phyloP scores from a whole-genome alignment of 2,797 vertebrate species.

The Microchirus variegatus region DNA sequence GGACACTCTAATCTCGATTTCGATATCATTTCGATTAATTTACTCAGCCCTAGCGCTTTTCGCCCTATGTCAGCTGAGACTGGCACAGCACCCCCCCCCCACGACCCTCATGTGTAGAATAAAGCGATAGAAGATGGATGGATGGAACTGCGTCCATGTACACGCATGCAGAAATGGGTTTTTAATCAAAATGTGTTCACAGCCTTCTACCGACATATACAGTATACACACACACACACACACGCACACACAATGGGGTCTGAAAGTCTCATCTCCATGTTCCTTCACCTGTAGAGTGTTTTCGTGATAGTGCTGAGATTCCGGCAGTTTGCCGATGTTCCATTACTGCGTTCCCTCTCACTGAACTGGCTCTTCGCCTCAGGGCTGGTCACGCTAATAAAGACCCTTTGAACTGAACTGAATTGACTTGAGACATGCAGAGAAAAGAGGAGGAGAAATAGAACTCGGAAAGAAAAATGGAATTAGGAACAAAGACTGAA shows the following conservation, averaged over 20 bases:
- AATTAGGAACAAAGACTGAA: constrained; percentile 61
- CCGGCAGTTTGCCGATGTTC: constrained; percentile 66
- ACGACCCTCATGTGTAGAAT: no score
- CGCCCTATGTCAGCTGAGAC: no score
- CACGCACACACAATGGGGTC: not conserved
- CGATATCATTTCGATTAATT: no score
- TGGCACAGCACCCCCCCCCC: no score
- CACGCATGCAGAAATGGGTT: no score
- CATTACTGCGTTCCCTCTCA: constrained; percentile 57
- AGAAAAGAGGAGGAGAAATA: constrained; percentile 46
- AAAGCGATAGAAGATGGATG: no score
- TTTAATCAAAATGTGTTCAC: not conserved
- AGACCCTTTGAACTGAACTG: constrained; percentile 75
- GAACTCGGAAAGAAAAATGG: constrained; percentile 52
- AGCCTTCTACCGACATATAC: not conserved
- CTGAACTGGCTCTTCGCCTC: constrained; percentile 60
- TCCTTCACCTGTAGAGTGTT: constrained; percentile 62
- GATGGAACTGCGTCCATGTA: no score
- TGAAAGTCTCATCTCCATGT: constrained; percentile 23
- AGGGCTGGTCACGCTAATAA: constrained; percentile 74
- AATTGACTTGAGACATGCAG: constrained; percentile 66
- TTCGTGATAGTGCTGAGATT: constrained; percentile 56
- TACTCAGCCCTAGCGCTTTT: no score
- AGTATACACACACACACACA: constrained; percentile 9
- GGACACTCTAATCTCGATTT: no score